phyloP scores from a whole-genome alignment of 1,140 invertebrate genomes.

The Scaptodrosophila lebanonensis region DNA sequence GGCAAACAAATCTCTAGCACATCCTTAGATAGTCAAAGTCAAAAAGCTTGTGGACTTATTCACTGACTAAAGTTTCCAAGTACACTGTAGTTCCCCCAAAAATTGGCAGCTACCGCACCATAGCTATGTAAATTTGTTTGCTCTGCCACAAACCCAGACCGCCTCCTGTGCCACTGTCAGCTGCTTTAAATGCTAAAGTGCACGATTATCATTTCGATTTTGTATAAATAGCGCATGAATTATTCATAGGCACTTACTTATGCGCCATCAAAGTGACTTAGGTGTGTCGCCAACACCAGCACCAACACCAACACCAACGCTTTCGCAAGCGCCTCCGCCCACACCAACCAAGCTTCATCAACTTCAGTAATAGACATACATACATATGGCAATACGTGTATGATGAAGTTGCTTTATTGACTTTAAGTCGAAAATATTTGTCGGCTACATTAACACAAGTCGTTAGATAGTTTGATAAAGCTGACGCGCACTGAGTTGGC shows the following conservation, averaged over 20 bases:
- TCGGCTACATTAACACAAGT: constrained; percentile 46
- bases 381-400: constrained; percentile 48
- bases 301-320: too few species aligned
- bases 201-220: constrained; percentile 74
- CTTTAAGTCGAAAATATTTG: constrained; percentile 40
- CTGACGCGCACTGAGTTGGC: constrained; percentile 43
- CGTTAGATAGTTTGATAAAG: constrained; percentile 58
- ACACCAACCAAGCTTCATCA: not conserved
- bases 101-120: not conserved
- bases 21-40: too few species aligned
- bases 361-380: not conserved
- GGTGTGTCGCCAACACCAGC: too few species aligned
- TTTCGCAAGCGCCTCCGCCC: too few species aligned
- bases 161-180: constrained; percentile 8
- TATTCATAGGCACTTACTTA: constrained; percentile 68
- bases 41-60: too few species aligned
- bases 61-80: too few species aligned
- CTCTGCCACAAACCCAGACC: constrained; percentile 1
- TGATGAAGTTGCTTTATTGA: constrained; percentile 60
- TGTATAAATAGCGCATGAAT: constrained; percentile 69
- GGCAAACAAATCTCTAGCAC: too few species aligned
- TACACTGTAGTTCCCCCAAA: too few species aligned
- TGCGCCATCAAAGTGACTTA: constrained; percentile 69
- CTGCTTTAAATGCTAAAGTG: constrained; percentile 74
- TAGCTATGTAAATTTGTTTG: constrained; percentile 46